phyloP scores from a whole-genome alignment of 2,113 vertebrate species.

The Sinosuthora webbiana region DNA sequence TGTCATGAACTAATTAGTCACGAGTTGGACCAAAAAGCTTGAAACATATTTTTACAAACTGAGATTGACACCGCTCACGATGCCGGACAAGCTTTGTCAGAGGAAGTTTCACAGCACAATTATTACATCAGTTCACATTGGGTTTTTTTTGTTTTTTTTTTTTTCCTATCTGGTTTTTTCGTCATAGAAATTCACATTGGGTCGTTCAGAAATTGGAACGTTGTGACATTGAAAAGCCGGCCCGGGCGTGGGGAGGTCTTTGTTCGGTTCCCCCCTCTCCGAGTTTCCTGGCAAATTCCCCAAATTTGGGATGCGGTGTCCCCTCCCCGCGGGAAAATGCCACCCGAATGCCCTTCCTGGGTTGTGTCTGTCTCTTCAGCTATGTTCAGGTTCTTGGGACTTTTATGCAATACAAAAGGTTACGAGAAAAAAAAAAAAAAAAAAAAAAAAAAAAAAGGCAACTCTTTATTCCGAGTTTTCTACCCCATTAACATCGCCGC shows the following conservation, averaged over 20 bases:
- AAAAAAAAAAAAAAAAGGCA: conserved; percentile 66
- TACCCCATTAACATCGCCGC: conserved; percentile 90
- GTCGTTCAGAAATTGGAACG: conserved; percentile 74
- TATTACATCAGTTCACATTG: conserved; percentile 86
- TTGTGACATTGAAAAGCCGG: conserved; percentile 64
- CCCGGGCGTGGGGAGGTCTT: not conserved
- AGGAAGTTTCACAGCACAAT: conserved; percentile 91
- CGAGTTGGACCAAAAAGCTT: conserved; percentile 86
- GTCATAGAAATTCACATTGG: conserved; percentile 83
- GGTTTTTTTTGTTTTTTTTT: conserved; percentile 16
- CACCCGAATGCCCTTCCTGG: conserved; percentile 42
- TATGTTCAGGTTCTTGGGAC: conserved; percentile 71
- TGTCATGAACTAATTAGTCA: conserved; percentile 83
- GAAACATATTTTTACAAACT: conserved; percentile 86
- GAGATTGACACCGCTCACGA: conserved; percentile 84
- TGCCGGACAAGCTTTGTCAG: conserved; percentile 87
- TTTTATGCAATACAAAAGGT: conserved; percentile 80
- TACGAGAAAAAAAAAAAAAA: conserved; percentile 52
- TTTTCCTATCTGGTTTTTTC: not conserved
- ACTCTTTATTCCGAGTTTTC: conserved; percentile 92
- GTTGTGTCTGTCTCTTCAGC: conserved; percentile 76
- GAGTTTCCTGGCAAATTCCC: conserved; percentile 12
- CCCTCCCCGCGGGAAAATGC: not conserved
- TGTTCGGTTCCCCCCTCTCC: not conserved
- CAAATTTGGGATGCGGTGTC: not conserved